Evolutionary conservation across 2,888 invertebrate species (phyloP), one percentile per base, ranked within the genome.

Genomic region (Epinotia brunnichana): DNA sequence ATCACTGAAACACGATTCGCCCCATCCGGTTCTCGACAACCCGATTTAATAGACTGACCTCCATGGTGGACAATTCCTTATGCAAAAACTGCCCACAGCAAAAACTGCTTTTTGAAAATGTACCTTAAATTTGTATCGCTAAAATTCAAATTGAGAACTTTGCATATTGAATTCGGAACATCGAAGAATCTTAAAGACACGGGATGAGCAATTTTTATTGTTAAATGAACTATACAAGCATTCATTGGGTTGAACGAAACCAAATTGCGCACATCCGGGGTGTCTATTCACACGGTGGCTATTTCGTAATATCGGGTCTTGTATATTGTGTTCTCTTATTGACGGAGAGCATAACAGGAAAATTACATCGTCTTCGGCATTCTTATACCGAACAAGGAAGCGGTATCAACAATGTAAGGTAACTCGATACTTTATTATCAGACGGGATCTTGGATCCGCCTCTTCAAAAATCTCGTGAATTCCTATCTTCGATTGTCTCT

Each of bases 181-280:
- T 72, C 35, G 51, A 73, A 76, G 51, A 66, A 74, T 77, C 73
- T 78, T 73, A 70, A 81, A 81, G 81, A 82, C 80, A 86, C 84
- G 86, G 87, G 90, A 90, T 92, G 92, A 90, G 90, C 91, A 91
- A 90, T 91, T 88, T 91, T 89, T 86, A 90, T 91, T 91, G 90
- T 91, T 88, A 91, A 91, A 84, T 89, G 89, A 84, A 84, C 89
- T 88, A 90, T 88, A 87, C 84, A 84, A 80, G 82, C 83, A 88
- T 86, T 90, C 91, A 92, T 86, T 92, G 92, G 87, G 80, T 87
- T 84, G 92, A 85, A 90, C 89, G 83, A 87, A 91, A 88, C 89
- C 80, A 91, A 91, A 92, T 92, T 90, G 92, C 89, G 88, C 82
- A 91, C 92, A 91, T 92, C 92, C 93, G 92, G 92, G 90, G 91